Base-by-base conservation (phyloP, 2,888 invertebrate species). In the Choreutis nemorana region DNA sequence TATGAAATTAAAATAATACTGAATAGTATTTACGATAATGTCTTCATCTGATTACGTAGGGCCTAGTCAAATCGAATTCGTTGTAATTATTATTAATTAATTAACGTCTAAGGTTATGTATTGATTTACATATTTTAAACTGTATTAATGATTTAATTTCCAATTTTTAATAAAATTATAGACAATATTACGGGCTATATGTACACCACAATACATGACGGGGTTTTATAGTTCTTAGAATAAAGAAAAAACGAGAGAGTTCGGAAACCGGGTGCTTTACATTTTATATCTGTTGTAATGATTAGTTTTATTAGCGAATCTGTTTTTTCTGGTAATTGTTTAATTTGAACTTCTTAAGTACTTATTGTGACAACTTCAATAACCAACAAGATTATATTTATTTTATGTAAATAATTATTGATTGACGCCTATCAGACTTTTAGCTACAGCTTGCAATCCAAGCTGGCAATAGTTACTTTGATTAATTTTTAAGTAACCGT, bases 231-330 rank as follows among this genome's bases (percentile, higher is more conserved):
- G 56, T 66, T 65, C n/a, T n/a, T n/a, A n/a, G n/a, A n/a, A n/a
- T n/a, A 75, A 58, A 64, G 67, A 66, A 70, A 73, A 65, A 63
- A 70, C 60, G 75, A 75, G 77, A 77, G 75, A 77, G 73, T 75
- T 67, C 57, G 70, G 61, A 71, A 75, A 73, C 75, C 73, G 72
- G 77, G 77, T 78, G 77, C 77, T 78, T 73, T 75, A 77, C 73
- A 77, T 65, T 77, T 65, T 72, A 77, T 67, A 77, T 67, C 73
- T 66, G 65, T 72, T 75, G 8, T 18, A 18, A 18, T 14, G 59
- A 63, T 63, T 71, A 52, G 58, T 67, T 75, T 70, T 55, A 56
- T 72, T 73, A 73, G 70, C 66, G 44, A 58, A 60, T 62, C 31
- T 31, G 58, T 58, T 63, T 65, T 60, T 60, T 50, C 9, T 14